Base-by-base conservation (phyloP, 2,113 vertebrate genomes). In the Saccopteryx bilineata region DNA sequence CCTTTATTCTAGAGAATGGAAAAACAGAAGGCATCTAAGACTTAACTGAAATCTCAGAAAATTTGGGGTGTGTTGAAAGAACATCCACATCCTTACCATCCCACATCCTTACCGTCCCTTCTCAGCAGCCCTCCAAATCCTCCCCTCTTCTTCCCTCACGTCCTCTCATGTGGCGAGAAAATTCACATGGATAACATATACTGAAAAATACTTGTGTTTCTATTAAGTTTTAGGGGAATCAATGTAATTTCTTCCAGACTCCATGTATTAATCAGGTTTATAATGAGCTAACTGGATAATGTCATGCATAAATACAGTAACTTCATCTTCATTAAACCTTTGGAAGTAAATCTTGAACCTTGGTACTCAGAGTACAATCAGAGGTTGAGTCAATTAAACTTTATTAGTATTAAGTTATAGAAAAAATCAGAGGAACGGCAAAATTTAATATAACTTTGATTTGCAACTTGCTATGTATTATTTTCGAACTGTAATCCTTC, bases 401-500 rank as follows among this genome's bases (percentile, higher is more conserved):
- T 92, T 96, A 96, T 74, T 90, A 96, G 82, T 79, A 80, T 12
- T 65, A 60, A 76, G 19, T 72, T 96, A 91, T 9, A 96, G 83
- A 92, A 66, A 54, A 94, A 96, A 95, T 76, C 60, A 93, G 94
- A 97, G 95, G 9, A 97, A 56, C 74, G 28, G 39, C 0, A 96
- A n/a, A 3, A 0, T 84, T 78, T 61, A 46, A 91, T 91, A 92
- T 58, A 93, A 78, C 63, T 97, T 96, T 96, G 54, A 68, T 89
- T 94, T 95, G 89, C 95, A 86, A 66, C 17, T 92, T 1, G 0
- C 23, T 97, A 90, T 95, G 21, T 84, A 92, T 97, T 90, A 83
- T 97, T 96, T 96, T 97, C 52, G 94, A 98, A 92, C 61, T 92
- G 19, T 97, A 97, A 98, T 97, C 93, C 76, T 97, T 93, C 71